Base-by-base conservation (phyloP, 2,797 vertebrate genomes). In the Enteromius paludinosus region DNA sequence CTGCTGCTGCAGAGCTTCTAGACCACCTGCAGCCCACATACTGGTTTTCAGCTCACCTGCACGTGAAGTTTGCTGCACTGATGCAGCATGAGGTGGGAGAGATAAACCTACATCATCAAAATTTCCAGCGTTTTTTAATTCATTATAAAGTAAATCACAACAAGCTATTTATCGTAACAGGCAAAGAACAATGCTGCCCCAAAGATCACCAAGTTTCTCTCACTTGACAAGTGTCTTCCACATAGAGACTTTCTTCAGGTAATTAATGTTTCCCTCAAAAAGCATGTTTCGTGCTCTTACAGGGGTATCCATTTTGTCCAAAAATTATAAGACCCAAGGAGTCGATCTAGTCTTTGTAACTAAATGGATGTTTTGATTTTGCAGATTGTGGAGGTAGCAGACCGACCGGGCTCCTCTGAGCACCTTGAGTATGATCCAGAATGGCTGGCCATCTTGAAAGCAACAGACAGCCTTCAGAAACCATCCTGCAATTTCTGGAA, bases 41-140 rank as follows among this genome's bases (percentile, higher is more conserved):
- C 88, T 99, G 98, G 98, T 99, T 99, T 92, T 97, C 98, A 0
- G 98, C 98, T 4, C 98, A 99, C 78, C 95, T 99, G 20, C 98
- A 99, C 0, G 98, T 99, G 74, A 99, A 99, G 86, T 99, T 99
- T 88, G 97, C 98, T 79, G 98, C 98, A 20, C 87, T 98, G 17
- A 96, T 97, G 96, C 94, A 98, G 82, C 98, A 99, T 66, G 90
- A 92, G 94, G 97, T 99, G 65, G 73, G 15, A 9, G 28, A 30
- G 3, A 17, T 8, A 62, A 62, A 62, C 61, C 28, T 62, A 17
- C 17, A 30, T 30, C 25, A 62, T 7, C 14, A 62, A 12, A 23
- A 25, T 59, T 23, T 25, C 4, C 11, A 45, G 23, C 28, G 73
- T 43, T 43, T 6, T 56, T 23, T 15, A 10, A 5, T 18, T 23